Evolutionary conservation across 2,113 vertebrate species (phyloP).

Genomic region (Uropsilus gracilis): DNA sequence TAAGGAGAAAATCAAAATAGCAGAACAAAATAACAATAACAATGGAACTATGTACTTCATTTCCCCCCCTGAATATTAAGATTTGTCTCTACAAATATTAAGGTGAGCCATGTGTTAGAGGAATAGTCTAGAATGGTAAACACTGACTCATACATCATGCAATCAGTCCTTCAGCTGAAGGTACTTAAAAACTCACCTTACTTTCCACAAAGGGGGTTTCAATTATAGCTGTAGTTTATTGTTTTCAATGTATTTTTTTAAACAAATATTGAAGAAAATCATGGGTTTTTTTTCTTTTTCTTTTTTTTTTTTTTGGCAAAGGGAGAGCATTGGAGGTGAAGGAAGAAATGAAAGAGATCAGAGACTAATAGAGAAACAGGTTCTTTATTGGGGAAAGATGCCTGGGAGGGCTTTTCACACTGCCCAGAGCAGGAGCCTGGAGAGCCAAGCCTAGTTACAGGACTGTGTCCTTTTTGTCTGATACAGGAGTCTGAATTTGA

Average conservation of each 20-base stretch:
- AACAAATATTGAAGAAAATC: too few relatives aligned
- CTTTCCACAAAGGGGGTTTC: not conserved
- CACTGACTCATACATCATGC: not conserved
- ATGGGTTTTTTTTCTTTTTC: too few relatives aligned
- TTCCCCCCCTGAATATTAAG: not conserved
- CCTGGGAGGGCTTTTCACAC: too few relatives aligned
- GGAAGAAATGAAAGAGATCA: too few relatives aligned
- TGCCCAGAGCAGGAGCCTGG: too few relatives aligned
- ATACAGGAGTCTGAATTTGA: too few relatives aligned
- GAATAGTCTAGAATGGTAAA: not conserved
- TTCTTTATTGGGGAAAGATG: too few relatives aligned
- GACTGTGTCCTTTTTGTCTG: too few relatives aligned
- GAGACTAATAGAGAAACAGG: too few relatives aligned
- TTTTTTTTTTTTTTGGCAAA: too few relatives aligned
- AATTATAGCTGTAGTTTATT: not conserved
- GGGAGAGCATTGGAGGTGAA: too few relatives aligned
- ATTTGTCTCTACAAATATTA: not conserved
- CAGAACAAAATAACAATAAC: not conserved
- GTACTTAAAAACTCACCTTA: not conserved
- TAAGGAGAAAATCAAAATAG: constrained; percentile 36
- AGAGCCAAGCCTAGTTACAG: too few relatives aligned
- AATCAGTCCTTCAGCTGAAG: not conserved
- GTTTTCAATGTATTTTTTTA: not conserved
- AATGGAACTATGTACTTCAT: not conserved
- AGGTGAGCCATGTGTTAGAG: not conserved